Base-by-base conservation (phyloP, 2,888 invertebrate species). In the Adelphocoris suturalis region DNA sequence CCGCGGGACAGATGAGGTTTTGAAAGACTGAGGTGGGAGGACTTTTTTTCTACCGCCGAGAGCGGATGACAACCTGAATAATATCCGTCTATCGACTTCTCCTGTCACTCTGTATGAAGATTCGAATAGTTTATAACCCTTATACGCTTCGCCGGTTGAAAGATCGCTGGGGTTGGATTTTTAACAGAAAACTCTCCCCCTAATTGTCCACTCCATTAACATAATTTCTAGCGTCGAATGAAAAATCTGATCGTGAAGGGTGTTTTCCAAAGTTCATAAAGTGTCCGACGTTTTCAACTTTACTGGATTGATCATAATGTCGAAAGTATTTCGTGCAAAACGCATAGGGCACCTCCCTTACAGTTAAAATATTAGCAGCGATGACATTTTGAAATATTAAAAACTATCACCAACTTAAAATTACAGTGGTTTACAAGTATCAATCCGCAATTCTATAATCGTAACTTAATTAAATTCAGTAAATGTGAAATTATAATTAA, bases 1-100 rank as follows among this genome's bases (percentile, higher is more conserved):
- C 68, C 19, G 68, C 68, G 68, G 68, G 68, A 68, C 68, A 68
- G 68, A 68, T 68, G 68, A 68, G 68, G 68, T 68, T 68, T 68
- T 68, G 68, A 68, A 68, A 68, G 68, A 68, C 68, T 23, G 57
- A 57, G 57, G 57, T 57, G 68, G 68, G 23, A 68, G 27, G 68
- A 68, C 68, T 19, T 23, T 68, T 68, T 68, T 68, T 23, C 52
- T 52, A 37, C 52, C 68, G 23, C 23, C 68, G 68, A 68, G 68
- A 27, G 23, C 68, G 68, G 68, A 68, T 68, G 68, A 12, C 23
- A 68, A 68, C 19, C 23, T 68, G 68, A 68, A 23, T 68, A 68
- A 68, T 68, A 68, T 68, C 27, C 68, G 23, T 68, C 68, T 12
- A 68, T 68, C 68, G 68, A 68, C 68, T 23, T 27, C 19, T 23